phyloP scores from a whole-genome alignment of 2,113 vertebrate species.

The Elephas maximus region DNA sequence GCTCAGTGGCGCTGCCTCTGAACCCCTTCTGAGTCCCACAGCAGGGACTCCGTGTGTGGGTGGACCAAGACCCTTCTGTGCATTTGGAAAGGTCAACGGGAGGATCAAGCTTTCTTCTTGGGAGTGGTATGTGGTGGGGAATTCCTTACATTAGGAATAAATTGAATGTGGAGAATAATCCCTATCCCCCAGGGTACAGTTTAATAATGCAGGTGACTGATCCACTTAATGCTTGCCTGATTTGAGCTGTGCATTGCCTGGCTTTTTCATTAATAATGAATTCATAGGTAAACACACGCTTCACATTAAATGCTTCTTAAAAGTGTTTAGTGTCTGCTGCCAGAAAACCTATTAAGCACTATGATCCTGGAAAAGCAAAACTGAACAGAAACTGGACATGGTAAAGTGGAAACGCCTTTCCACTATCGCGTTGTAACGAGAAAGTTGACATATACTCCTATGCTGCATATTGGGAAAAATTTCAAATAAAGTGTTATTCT shows the following conservation, averaged over 20 bases:
- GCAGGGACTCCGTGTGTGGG: background rate
- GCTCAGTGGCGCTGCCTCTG: background rate
- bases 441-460: background rate
- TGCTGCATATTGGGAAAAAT: background rate
- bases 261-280: slow-evolving; percentile 79
- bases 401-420: background rate
- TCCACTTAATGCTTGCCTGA: slow-evolving; percentile 77
- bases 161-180: slow-evolving; percentile 81
- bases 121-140: background rate
- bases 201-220: slow-evolving; percentile 85
- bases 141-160: slow-evolving; percentile 55
- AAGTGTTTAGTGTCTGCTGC: slow-evolving; percentile 62
- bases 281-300: slow-evolving; percentile 78
- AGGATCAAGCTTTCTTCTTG: slow-evolving; percentile 68
- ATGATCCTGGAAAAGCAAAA: background rate
- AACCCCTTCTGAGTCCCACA: background rate
- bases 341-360: slow-evolving; percentile 58
- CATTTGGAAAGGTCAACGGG: slow-evolving; percentile 79
- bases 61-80: background rate
- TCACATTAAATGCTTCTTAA: slow-evolving; percentile 78
- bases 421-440: too few relatives aligned
- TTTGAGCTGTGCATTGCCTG: slow-evolving; percentile 68
- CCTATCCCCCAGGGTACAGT: slow-evolving; percentile 72
- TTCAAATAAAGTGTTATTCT: background rate
- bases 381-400: slow-evolving; percentile 31